A percentile compares a stretch with the other conserved stretches of the same genome.
phyloP scores from a whole-genome alignment of 2,113 vertebrate genomes.

The cattle (Bos taurus) region ARS-UCD2.0 NC_037348.1:46137001-46137500 shows the following conservation, averaged over 20 bases:
- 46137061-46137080: neutral
- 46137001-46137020: neutral
- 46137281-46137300: neutral
- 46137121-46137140: neutral
- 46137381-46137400: neutral
- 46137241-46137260: neutral
- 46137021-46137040: neutral
- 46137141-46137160: neutral
- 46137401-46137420: neutral
- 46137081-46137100: neutral
- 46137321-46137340: neutral
- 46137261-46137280: rapidly evolving
- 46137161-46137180: neutral
- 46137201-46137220: neutral
- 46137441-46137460: neutral
- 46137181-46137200: neutral
- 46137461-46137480: neutral
- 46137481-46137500: neutral
- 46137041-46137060: neutral
- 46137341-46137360: neutral
- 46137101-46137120: neutral
- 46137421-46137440: neutral
- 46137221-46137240: neutral
- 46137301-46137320: neutral
- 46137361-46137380: neutral